These are phyloP conservation scores for Leptinotarsa haldemani DNA, from an alignment of 2,888 invertebrate species.

Conservation along the genomic window DNA sequence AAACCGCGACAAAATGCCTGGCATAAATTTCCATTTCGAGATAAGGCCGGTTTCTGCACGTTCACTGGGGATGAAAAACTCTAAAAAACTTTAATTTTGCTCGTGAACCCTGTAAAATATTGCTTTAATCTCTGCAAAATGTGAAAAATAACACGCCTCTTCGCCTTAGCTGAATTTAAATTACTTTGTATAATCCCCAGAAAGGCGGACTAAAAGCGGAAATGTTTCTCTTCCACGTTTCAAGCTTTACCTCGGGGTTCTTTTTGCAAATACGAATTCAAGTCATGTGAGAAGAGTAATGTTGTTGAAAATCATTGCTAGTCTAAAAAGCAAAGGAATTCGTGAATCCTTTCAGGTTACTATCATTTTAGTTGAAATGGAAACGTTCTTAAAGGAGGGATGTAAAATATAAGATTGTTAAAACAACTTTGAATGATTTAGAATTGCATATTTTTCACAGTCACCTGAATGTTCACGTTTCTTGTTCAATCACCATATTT, in stretches of 20 bases:
- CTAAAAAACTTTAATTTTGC: constrained; percentile 65
- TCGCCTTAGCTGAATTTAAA: constrained; percentile 67
- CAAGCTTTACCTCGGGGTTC: constrained; percentile 31
- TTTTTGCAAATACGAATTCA: constrained; percentile 33
- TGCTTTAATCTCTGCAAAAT: constrained; percentile 66
- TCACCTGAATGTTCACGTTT: too few relatives aligned
- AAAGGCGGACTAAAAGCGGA: constrained; percentile 61
- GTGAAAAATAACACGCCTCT: constrained; percentile 58
- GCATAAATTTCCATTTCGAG: constrained; percentile 58
- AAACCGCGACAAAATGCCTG: constrained; percentile 61
- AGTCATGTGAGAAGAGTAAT: constrained; percentile 38
- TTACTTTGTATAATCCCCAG: constrained; percentile 63
- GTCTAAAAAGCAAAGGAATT: constrained; percentile 14
- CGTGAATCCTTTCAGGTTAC: background rate
- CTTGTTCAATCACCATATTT: too few relatives aligned
- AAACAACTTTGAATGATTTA: too few relatives aligned
- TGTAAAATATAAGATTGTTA: too few relatives aligned
- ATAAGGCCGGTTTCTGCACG: constrained; percentile 65
- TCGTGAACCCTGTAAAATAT: constrained; percentile 63
- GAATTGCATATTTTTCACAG: too few relatives aligned
- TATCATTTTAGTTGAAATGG: background rate
- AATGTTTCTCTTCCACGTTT: constrained; percentile 44
- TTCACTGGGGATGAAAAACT: constrained; percentile 56
- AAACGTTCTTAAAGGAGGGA: too few relatives aligned
- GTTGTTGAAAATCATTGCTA: constrained; percentile 41